A percentile compares a stretch with the other conserved stretches of the same genome.
Conservation (phyloP, 2,797 vertebrate species). For the Trachops cirrhosus region DNA sequence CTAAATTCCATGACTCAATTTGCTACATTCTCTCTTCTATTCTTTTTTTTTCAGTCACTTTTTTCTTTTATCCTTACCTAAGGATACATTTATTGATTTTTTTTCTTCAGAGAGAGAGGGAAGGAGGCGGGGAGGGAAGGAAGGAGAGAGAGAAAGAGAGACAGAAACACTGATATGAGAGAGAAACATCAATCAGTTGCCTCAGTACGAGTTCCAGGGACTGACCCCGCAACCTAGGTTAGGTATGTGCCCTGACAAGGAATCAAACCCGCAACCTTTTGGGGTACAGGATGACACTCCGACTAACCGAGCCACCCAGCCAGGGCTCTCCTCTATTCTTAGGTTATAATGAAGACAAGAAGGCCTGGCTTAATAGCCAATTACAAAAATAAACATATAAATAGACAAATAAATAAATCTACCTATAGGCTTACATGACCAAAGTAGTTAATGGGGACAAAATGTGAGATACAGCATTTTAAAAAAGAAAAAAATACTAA, state of each 20-base stretch:
- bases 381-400: constrained; percentile 13
- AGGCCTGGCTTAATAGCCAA: neutral
- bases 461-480: neutral
- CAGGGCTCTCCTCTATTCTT: neutral
- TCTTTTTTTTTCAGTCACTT: neutral
- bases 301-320: neutral
- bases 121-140: too few relatives aligned
- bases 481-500: neutral
- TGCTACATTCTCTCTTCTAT: neutral
- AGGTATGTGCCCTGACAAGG: neutral
- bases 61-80: neutral
- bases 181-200: neutral
- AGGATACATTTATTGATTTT: neutral
- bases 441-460: constrained; percentile 41
- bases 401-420: neutral
- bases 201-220: neutral
- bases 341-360: constrained; percentile 17
- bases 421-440: constrained; percentile 13
- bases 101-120: too few relatives aligned
- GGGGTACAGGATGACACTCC: neutral
- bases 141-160: neutral
- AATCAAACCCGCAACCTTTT: neutral
- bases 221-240: neutral
- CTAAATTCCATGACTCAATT: neutral
- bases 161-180: neutral